A percentile compares a stretch with the other conserved stretches of the same genome.
phyloP scores from a whole-genome alignment of 1,140 invertebrate species.

The Ips typographus region DNA sequence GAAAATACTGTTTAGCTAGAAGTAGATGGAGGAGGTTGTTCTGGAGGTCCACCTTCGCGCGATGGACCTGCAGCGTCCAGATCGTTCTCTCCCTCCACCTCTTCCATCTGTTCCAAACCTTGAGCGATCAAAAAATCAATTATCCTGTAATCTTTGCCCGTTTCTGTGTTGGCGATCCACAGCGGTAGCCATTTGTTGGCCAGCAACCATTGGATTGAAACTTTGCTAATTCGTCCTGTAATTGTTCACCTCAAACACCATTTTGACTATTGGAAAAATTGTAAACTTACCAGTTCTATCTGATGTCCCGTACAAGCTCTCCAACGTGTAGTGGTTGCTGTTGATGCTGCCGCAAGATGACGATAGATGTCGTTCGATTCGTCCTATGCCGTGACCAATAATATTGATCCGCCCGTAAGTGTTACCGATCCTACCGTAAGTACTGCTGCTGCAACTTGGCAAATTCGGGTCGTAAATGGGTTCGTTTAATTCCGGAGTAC shows the following conservation, averaged over 20 bases:
- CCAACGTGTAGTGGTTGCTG: constrained; percentile 49
- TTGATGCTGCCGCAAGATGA: constrained; percentile 62
- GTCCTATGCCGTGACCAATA: constrained; percentile 57
- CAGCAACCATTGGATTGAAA: constrained; percentile 59
- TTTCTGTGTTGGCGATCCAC: constrained; percentile 58
- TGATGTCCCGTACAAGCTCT: constrained; percentile 45
- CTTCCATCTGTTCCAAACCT: constrained; percentile 40
- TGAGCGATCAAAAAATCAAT: constrained; percentile 56
- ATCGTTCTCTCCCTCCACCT: constrained; percentile 23
- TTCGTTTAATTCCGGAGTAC: constrained; percentile 30
- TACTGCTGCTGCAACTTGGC: constrained; percentile 46
- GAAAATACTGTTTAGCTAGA: background rate
- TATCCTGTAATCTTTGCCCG: constrained; percentile 59
- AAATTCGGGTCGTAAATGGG: constrained; percentile 42
- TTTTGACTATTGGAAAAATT: background rate
- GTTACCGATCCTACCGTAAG: constrained; percentile 52
- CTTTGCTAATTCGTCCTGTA: constrained; percentile 55
- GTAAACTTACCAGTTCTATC: constrained; percentile 40
- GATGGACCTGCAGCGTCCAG: background rate
- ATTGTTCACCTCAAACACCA: background rate
- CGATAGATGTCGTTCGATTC: constrained; percentile 59
- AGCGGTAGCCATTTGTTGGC: constrained; percentile 61
- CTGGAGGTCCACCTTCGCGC: background rate
- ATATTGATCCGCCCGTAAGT: constrained; percentile 59
- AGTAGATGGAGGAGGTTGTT: constrained; percentile 11